Evolutionary conservation across 2,888 invertebrate species (phyloP).

Genomic region (Standfussiana lucernea): DNA sequence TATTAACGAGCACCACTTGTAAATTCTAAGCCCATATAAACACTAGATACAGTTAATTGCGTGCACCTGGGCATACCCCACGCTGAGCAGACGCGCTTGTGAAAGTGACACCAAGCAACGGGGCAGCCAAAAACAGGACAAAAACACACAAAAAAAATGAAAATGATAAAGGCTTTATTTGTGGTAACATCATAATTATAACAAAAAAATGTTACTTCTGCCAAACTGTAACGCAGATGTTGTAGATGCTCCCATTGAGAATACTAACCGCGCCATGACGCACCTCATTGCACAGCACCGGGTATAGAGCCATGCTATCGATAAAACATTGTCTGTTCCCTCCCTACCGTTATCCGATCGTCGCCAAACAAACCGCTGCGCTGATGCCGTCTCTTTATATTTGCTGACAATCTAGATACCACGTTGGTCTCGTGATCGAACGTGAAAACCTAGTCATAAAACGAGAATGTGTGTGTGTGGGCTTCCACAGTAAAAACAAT

Average conservation of each 20-base stretch:
- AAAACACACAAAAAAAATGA: too few relatives aligned
- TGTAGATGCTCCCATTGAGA: too few relatives aligned
- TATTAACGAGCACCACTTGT: too few relatives aligned
- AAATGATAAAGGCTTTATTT: too few relatives aligned
- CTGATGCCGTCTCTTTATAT: conserved; percentile 3
- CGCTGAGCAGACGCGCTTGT: neutral
- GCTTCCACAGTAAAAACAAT: neutral
- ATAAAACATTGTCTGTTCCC: conserved; percentile 21
- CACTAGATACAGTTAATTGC: too few relatives aligned
- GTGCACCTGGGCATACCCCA: too few relatives aligned
- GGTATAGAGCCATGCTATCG: neutral
- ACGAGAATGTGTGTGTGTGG: neutral
- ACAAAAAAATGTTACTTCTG: too few relatives aligned
- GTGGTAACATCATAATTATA: too few relatives aligned
- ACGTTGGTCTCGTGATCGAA: neutral
- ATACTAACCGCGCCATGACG: neutral
- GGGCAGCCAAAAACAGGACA: too few relatives aligned
- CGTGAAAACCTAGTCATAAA: neutral
- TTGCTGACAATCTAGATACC: neutral
- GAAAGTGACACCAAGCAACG: neutral
- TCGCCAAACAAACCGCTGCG: conserved; percentile 41
- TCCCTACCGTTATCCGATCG: conserved; percentile 17
- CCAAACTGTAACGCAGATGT: too few relatives aligned
- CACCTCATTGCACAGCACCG: neutral
- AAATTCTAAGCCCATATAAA: too few relatives aligned